Conservation (phyloP, 2,797 vertebrate genomes). For the Helicolenus hilgendorfi region DNA sequence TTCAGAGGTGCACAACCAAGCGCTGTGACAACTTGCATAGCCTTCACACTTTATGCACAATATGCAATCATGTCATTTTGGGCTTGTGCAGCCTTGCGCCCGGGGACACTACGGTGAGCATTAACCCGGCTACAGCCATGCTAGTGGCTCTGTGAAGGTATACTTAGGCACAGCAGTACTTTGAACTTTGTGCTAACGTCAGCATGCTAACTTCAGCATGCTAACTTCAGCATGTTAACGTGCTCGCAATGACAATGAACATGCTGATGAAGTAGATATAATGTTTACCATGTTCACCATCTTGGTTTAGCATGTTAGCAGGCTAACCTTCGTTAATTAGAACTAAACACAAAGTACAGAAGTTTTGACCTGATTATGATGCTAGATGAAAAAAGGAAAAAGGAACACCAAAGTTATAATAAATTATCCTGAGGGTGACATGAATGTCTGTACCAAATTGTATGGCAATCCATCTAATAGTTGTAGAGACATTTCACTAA, state of each 20-base stretch:
- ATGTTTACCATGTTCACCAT: neutral
- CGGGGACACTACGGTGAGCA: too few species aligned
- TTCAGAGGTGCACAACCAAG: too few species aligned
- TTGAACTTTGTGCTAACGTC: neutral
- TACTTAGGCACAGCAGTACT: too few species aligned
- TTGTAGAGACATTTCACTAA: neutral
- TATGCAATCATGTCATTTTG: too few species aligned
- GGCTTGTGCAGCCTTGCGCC: too few species aligned
- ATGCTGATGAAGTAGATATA: neutral
- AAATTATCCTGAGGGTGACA: too few species aligned
- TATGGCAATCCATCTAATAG: neutral
- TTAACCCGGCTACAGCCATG: too few species aligned
- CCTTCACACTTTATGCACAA: too few species aligned
- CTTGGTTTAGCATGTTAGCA: neutral
- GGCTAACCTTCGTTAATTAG: neutral
- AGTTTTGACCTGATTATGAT: neutral
- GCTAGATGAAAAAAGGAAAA: neutral
- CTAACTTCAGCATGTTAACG: neutral
- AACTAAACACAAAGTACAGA: neutral
- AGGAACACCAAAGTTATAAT: neutral
- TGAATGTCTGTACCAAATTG: neutral
- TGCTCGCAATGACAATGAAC: neutral
- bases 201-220: neutral
- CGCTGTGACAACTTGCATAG: too few species aligned
- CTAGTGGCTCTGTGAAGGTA: too few species aligned